Base-by-base conservation (phyloP, 2,113 vertebrate genomes). In the Microtus richardsoni region DNA sequence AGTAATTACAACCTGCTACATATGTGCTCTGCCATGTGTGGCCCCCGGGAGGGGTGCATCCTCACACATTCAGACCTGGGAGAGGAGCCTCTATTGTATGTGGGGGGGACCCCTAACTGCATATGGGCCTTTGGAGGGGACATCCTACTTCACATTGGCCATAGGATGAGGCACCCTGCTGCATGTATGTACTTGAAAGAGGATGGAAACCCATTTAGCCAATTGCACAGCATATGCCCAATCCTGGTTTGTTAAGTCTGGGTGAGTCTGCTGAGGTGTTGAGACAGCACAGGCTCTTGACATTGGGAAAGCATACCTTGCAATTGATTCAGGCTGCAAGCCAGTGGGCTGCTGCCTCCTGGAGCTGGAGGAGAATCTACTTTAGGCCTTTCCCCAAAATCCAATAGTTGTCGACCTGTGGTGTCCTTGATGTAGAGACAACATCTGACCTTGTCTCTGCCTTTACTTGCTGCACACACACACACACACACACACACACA, bases 391-490 rank as follows among this genome's bases (percentile, higher is more conserved):
- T 1, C 77, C 33, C 26, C 13, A 9, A 64, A 66, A 68, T 66
- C 22, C 47, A 47, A 24, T 26, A 8, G 44, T 52, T 79, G 3
- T 10, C 75, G 74, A 62, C 19, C 6, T 14, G 19, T 47, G 28
- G 33, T 41, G 24, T 39, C 87, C 52, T 44, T 39, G 52, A n/a
- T 58, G 7, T 58, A 36, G 47, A 28, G 13, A 36, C 2, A 39
- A 24, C 74, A 26, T 30, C n/a, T 11, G 41, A 39, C 7, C 77
- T 33, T 49, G 28, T 54, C 54, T 68, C 54, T 41, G 5, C 30
- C 70, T 66, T 7, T 52, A 8, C 0, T 0, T 39, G 79, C 3
- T 0, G 5, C 44, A 13, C 7, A n/a, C 2, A 2, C 52, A 4
- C 52, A 16, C 52, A 16, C 16, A 5, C 54, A 54, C 54, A 17